Conservation (phyloP, 2,113 vertebrate species). For the Macrotis lagotis region DNA sequence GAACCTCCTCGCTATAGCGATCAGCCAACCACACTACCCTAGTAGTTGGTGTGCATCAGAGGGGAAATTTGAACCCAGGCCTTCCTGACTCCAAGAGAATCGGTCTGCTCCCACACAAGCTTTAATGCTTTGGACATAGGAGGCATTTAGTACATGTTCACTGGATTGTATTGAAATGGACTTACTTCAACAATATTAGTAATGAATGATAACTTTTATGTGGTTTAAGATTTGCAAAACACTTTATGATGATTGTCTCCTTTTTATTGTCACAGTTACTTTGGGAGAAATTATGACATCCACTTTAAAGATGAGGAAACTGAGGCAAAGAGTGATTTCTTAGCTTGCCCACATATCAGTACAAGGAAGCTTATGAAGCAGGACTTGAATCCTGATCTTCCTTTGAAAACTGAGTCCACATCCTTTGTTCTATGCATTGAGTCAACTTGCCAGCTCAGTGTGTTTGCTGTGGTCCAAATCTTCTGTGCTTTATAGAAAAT, state of each 20-base stretch:
- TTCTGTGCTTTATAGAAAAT: neutral
- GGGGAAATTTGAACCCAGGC: too few species aligned
- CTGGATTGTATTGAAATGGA: too few species aligned
- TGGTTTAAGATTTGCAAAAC: neutral
- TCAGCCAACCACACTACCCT: too few species aligned
- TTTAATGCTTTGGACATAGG: too few species aligned
- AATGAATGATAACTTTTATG: neutral
- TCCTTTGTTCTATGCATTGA: neutral
- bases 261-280: neutral
- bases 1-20: too few species aligned
- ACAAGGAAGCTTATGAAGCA: neutral
- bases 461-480: neutral
- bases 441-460: neutral
- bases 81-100: too few species aligned
- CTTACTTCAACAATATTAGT: too few species aligned
- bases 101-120: too few species aligned
- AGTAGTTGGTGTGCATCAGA: too few species aligned
- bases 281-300: neutral
- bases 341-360: neutral
- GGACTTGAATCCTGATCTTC: neutral
- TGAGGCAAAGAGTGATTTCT: neutral
- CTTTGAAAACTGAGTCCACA: neutral
- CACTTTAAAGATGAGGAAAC: neutral
- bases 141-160: too few species aligned
- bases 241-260: neutral